Evolutionary conservation across 1,140 invertebrate species (phyloP), one percentile per base, ranked within the genome.

Genomic region (Zaprionus ghesquierei): DNA sequence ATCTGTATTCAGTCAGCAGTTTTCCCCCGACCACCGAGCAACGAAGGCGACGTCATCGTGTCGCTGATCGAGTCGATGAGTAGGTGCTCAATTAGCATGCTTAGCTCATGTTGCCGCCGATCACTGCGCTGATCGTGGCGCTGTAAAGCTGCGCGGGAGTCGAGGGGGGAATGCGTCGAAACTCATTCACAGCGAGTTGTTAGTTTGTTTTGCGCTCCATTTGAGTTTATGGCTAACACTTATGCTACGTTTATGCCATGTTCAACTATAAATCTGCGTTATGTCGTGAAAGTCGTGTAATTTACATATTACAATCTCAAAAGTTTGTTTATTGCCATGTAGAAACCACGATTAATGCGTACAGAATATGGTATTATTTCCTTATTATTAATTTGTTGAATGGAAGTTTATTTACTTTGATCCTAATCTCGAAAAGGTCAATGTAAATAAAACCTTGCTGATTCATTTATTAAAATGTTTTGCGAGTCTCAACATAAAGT

Each of bases 81-180:
- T 73, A 73, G 70, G 70, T 31, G 65, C 50, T 27, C 61, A 61
- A 73, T 73, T 73, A 73, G 50, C 70, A 73, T 69, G 70, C 70
- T 69, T 73, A 73, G 70, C 70, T 73, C 70, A 73, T 73, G 64
- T 33, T 35, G 18, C 18, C 41, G 1, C 55, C 25, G 49, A 25
- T 50, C 33, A 35, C 22, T 51, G 46, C 18, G 23, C 10, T 9
- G 66, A 70, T 70, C 51, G 46, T 35, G 60, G 59, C 15, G 51
- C 25, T 41, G 22, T 65, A 53, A 66, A 68, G 29, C 58, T 53
- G 46, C 33, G 5, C 4, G 33, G n/a, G n/a, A 15, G 35, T 6
- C 31, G 12, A 10, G 29, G 35, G 55, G 49, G 18, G 2, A 35
- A 68, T 54, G 44, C 35, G 35, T 41, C 49, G n/a, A 35, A 44